These are phyloP conservation scores for Ennomos quercinarius DNA, from an alignment of 2,888 invertebrate species.

Conservation along the genomic window DNA sequence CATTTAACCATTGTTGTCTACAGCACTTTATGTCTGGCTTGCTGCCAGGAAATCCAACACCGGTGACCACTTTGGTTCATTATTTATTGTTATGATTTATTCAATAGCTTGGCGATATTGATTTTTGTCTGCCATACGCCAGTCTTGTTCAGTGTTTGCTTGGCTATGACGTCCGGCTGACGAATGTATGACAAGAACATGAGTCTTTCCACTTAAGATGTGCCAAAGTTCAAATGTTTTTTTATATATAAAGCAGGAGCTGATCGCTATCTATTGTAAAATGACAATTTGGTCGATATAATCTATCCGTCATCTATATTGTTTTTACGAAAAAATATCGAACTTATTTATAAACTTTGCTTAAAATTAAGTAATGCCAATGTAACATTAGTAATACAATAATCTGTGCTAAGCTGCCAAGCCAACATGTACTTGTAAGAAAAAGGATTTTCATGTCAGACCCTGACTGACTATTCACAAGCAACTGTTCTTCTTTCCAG, in stretches of 20 bases:
- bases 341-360: too few relatives aligned
- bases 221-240: too few relatives aligned
- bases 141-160: slow-evolving; percentile 13
- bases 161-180: slow-evolving; percentile 10
- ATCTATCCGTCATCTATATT: too few relatives aligned
- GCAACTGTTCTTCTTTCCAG: slow-evolving; percentile 20
- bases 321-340: too few relatives aligned
- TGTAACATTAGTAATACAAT: too few relatives aligned
- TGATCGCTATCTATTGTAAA: too few relatives aligned
- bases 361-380: too few relatives aligned
- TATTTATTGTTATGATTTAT: slow-evolving; percentile 40
- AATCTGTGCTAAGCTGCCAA: too few relatives aligned
- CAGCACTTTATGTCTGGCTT: slow-evolving; percentile 27
- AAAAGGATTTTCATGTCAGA: too few relatives aligned
- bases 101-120: slow-evolving; percentile 19
- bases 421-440: too few relatives aligned
- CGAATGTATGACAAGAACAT: slow-evolving; percentile 2
- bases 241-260: too few relatives aligned
- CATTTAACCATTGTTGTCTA: slow-evolving; percentile 23
- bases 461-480: neutral
- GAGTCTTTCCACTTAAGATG: neutral
- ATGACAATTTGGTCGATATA: too few relatives aligned
- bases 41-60: slow-evolving; percentile 29
- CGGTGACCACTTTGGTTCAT: slow-evolving; percentile 22
- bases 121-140: neutral